Percentiles rank a stretch among this genome's conserved stretches.
Evolutionary conservation across 2,888 invertebrate genomes (phyloP).

Genomic region (Lasioglossum lativentre): DNA sequence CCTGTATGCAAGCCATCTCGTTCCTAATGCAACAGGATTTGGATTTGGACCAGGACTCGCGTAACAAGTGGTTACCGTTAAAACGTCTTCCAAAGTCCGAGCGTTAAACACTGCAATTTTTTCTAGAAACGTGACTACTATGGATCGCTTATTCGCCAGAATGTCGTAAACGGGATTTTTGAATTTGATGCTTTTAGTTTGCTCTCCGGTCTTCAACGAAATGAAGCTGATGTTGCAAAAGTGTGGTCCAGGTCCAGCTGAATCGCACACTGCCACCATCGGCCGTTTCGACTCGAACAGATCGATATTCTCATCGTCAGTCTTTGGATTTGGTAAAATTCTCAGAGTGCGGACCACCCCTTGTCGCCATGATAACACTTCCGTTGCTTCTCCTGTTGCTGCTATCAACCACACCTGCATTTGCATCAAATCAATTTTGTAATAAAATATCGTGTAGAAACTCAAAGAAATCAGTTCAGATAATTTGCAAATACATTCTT

Average conservation of each 20-base stretch:
- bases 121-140: conserved; percentile 95
- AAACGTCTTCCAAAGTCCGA: conserved; percentile 93
- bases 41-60: conserved; percentile 92
- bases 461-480: not conserved
- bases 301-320: conserved; percentile 87
- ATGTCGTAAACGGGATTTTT: conserved; percentile 95
- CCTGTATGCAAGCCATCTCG: conserved; percentile 92
- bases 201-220: conserved; percentile 92
- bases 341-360: conserved; percentile 93
- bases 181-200: conserved; percentile 96
- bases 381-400: conserved; percentile 96
- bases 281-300: conserved; percentile 93
- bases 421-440: conserved; percentile 48
- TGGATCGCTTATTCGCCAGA: conserved; percentile 93
- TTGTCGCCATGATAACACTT: conserved; percentile 97
- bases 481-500: not conserved
- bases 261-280: conserved; percentile 95
- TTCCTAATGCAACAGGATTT: conserved; percentile 95
- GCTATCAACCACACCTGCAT: conserved; percentile 93
- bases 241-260: conserved; percentile 91
- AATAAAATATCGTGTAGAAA: not conserved
- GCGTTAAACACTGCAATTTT: conserved; percentile 96
- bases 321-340: conserved; percentile 93
- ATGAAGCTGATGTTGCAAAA: conserved; percentile 94
- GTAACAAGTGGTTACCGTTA: conserved; percentile 95